A percentile compares a stretch with the other conserved stretches of the same genome.
Evolutionary conservation across 2,888 invertebrate genomes (phyloP).

Genomic region (Protonemura montana): DNA sequence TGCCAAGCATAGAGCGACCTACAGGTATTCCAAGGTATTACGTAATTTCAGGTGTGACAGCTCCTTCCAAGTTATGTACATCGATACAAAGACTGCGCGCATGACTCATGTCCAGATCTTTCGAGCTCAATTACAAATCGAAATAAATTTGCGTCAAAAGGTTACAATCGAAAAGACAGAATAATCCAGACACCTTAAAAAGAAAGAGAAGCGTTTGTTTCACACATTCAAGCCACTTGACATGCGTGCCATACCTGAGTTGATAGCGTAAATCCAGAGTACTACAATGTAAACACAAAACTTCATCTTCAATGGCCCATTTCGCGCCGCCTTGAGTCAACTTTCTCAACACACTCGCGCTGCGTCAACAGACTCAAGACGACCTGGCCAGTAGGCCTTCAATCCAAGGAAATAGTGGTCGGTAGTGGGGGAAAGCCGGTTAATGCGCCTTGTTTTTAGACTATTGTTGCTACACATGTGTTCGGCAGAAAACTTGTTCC

Average conservation of each 20-base stretch:
- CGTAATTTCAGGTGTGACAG: not conserved
- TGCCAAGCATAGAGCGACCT: no score
- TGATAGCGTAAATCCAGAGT: not conserved
- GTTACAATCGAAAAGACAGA: no score
- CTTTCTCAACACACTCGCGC: not conserved
- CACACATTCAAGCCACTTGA: not conserved
- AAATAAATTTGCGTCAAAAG: not conserved
- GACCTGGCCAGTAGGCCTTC: no score
- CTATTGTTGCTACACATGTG: not conserved
- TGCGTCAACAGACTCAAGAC: not conserved
- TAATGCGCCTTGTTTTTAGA: not conserved
- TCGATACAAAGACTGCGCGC: not conserved
- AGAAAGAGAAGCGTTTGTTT: not conserved
- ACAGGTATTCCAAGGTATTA: not conserved
- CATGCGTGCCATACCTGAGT: not conserved
- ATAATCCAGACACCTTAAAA: not conserved
- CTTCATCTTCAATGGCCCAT: slow-evolving; percentile 12
- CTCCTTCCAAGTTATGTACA: not conserved
- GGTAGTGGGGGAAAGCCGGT: not conserved
- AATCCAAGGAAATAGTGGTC: not conserved
- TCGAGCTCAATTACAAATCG: not conserved
- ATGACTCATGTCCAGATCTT: not conserved
- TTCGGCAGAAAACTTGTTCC: not conserved
- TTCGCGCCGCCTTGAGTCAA: not conserved
- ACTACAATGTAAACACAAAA: not conserved